phyloP scores from a whole-genome alignment of 2,888 invertebrate genomes.

The Cataglyphis altisquamis region DNA sequence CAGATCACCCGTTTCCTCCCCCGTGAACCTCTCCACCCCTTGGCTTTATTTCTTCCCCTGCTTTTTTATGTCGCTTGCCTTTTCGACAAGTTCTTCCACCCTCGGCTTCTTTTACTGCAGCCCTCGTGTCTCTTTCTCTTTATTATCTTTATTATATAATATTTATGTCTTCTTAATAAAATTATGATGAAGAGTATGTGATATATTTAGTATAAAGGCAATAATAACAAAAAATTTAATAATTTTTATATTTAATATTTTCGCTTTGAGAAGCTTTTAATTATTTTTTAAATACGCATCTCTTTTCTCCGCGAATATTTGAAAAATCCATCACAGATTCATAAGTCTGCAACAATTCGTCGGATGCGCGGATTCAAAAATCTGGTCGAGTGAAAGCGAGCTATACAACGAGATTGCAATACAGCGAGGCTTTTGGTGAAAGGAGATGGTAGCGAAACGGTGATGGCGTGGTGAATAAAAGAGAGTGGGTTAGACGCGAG shows the following conservation, averaged over 20 bases:
- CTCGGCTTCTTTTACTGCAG: not conserved
- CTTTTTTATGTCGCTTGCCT: conserved; percentile 40
- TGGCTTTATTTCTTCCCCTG: conserved; percentile 48
- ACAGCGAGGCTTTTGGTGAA: conserved; percentile 40
- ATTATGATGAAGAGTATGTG: not conserved
- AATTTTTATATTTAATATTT: conserved; percentile 8
- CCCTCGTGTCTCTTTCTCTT: conserved; percentile 10
- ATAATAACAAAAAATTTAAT: not conserved
- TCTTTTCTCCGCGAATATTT: not conserved
- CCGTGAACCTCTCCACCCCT: conserved; percentile 25
- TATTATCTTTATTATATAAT: not conserved
- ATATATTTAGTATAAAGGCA: not conserved
- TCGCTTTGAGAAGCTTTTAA: not conserved
- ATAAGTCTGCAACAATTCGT: conserved; percentile 19
- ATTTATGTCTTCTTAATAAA: not conserved
- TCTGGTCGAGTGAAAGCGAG: conserved; percentile 30
- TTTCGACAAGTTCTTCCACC: conserved; percentile 35
- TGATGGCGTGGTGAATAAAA: conserved; percentile 40
- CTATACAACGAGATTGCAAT: conserved; percentile 53
- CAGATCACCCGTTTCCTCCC: conserved; percentile 26
- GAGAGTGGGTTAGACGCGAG: conserved; percentile 43
- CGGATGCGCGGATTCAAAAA: conserved; percentile 54
- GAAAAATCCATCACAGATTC: conserved; percentile 24
- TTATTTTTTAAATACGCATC: conserved; percentile 13
- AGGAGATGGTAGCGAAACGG: conserved; percentile 49